Percentiles rank a stretch among this genome's conserved stretches.
phyloP scores from a whole-genome alignment of 1,140 invertebrate species.

The Holcopasites calliopsidis region DNA sequence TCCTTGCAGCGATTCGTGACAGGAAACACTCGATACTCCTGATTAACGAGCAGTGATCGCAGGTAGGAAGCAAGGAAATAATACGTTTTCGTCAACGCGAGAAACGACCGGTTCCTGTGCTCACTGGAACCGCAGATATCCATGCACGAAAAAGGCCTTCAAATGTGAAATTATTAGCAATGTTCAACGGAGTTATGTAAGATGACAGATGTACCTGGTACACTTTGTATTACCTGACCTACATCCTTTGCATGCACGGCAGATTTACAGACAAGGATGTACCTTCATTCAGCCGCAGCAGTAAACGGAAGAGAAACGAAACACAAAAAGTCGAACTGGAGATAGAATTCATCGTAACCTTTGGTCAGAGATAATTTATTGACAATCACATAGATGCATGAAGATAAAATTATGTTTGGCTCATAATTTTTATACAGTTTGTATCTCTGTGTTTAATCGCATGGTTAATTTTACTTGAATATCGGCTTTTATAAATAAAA shows the following conservation, averaged over 20 bases:
- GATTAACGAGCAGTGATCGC: slow-evolving; percentile 36
- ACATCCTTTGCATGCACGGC: neutral
- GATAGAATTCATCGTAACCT: too few species aligned
- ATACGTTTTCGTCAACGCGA: slow-evolving; percentile 26
- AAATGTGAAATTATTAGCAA: slow-evolving; percentile 44
- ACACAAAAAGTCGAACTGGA: neutral
- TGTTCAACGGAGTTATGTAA: slow-evolving; percentile 41
- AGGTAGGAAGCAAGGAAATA: slow-evolving; percentile 40
- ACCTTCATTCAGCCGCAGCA: neutral
- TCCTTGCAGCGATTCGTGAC: slow-evolving; percentile 22
- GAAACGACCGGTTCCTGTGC: slow-evolving; percentile 4
- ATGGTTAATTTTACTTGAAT: too few species aligned
- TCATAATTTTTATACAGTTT: too few species aligned
- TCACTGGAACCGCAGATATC: slow-evolving; percentile 48
- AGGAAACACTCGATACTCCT: slow-evolving; percentile 25
- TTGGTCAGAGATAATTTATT: too few species aligned
- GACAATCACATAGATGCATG: too few species aligned
- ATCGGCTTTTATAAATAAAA: too few species aligned
- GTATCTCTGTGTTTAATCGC: too few species aligned
- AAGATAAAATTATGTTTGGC: too few species aligned
- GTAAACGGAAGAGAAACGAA: too few species aligned
- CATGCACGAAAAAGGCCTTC: slow-evolving; percentile 20
- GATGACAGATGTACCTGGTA: slow-evolving; percentile 37
- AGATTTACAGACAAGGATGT: too few species aligned
- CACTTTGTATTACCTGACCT: slow-evolving; percentile 29